Evolutionary conservation across 2,113 vertebrate species (phyloP).

Genomic region (Brienomyrus brachyistius): DNA sequence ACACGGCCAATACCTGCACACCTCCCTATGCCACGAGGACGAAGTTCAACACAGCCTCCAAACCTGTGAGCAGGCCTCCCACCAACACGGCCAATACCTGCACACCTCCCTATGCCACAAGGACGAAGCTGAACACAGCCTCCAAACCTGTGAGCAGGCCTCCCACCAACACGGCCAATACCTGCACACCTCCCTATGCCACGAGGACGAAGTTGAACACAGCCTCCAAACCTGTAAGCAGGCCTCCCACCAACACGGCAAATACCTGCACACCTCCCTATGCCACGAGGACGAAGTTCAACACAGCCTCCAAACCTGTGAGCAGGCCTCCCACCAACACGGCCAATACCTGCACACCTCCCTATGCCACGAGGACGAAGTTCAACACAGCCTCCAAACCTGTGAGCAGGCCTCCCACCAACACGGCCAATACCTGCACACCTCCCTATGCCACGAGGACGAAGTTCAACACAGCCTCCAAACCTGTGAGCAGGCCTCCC

Average conservation of each 20-base stretch:
- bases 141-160: neutral
- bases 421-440: neutral
- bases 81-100: neutral
- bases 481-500: neutral
- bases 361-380: neutral
- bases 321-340: neutral
- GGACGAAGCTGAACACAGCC: neutral
- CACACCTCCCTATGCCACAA: neutral
- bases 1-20: neutral
- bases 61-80: neutral
- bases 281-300: too few species aligned
- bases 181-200: neutral
- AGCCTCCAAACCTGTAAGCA: neutral
- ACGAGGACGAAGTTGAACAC: too few species aligned
- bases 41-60: neutral
- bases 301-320: neutral
- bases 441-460: neutral
- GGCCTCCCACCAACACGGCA: neutral
- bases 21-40: neutral
- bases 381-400: neutral
- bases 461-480: neutral
- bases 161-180: neutral
- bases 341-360: neutral
- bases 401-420: neutral
- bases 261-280: neutral